phyloP scores from a whole-genome alignment of 2,113 vertebrate species.

The cattle (Bos taurus) region DNA sequence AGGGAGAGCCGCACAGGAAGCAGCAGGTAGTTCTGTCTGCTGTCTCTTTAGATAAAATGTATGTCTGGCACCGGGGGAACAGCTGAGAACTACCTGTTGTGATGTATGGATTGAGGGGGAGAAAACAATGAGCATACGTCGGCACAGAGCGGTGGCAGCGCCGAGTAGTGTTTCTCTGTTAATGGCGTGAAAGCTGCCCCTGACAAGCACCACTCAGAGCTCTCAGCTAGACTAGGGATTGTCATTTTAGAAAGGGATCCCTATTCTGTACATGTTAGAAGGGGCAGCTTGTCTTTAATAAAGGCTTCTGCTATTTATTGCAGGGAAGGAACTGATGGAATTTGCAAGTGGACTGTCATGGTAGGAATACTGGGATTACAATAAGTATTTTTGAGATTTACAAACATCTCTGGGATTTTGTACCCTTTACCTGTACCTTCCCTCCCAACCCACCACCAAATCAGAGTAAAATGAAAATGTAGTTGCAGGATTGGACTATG shows the following conservation, averaged over 20 bases:
- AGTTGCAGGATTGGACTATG: not conserved
- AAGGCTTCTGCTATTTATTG: slow-evolving; percentile 26
- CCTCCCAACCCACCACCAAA: not conserved
- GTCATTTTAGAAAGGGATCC: slow-evolving; percentile 60
- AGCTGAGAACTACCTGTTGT: slow-evolving; percentile 73
- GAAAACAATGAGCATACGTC: not conserved
- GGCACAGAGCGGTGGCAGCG: not conserved
- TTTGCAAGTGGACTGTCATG: slow-evolving; percentile 13
- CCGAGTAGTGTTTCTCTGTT: not conserved
- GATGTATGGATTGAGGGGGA: slow-evolving; percentile 32
- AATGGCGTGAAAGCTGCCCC: slow-evolving; percentile 42
- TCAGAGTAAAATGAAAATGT: not conserved
- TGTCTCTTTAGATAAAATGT: slow-evolving; percentile 71
- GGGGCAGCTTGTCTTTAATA: slow-evolving; percentile 49
- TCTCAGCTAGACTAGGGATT: not conserved
- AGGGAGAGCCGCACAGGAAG: slow-evolving; percentile 46
- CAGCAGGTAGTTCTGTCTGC: slow-evolving; percentile 76
- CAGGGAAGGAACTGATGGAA: not conserved
- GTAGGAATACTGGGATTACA: not conserved
- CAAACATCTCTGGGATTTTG: not conserved
- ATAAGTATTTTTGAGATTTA: slow-evolving; percentile 10
- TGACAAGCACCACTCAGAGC: slow-evolving; percentile 33
- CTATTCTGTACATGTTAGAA: slow-evolving; percentile 27
- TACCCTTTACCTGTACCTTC: not conserved
- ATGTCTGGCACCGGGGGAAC: slow-evolving; percentile 60